Percentiles rank a stretch among this genome's conserved stretches.
phyloP scores from a whole-genome alignment of 1,140 invertebrate species.

The Harlomillsia oculata region DNA sequence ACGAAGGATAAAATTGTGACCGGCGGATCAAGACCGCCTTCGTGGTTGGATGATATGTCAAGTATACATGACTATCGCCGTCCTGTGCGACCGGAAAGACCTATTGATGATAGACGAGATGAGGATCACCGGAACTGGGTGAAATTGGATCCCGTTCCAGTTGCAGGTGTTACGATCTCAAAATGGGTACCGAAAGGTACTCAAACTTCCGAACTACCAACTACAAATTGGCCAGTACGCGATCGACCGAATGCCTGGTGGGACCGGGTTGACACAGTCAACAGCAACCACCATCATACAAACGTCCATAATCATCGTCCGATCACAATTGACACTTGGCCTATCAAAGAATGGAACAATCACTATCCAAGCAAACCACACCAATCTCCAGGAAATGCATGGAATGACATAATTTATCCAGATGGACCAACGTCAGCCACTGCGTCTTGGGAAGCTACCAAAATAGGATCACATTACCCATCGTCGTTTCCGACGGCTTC shows the following conservation, averaged over 20 bases:
- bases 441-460: conserved; percentile 29
- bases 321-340: background rate
- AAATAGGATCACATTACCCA: conserved; percentile 17
- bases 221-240: conserved; percentile 24
- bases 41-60: conserved; percentile 31
- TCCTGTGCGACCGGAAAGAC: background rate
- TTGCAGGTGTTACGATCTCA: conserved; percentile 29
- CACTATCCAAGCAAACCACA: conserved; percentile 4
- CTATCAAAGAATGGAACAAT: conserved; percentile 3
- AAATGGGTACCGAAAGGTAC: conserved; percentile 36
- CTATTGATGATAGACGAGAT: conserved; percentile 9
- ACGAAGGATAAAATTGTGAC: background rate
- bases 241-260: conserved; percentile 27
- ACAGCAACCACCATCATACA: conserved; percentile 3
- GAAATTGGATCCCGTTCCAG: conserved; percentile 34
- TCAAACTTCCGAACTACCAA: conserved; percentile 24
- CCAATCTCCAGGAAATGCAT: conserved; percentile 13
- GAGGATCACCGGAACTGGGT: conserved; percentile 31
- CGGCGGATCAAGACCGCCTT: conserved; percentile 19
- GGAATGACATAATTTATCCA: conserved; percentile 35
- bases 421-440: conserved; percentile 29
- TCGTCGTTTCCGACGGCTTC: conserved; percentile 10
- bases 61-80: conserved; percentile 3
- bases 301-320: conserved; percentile 5
- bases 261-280: no score